phyloP scores from a whole-genome alignment of 2,888 invertebrate genomes.

The Blastobasis lacticolella region DNA sequence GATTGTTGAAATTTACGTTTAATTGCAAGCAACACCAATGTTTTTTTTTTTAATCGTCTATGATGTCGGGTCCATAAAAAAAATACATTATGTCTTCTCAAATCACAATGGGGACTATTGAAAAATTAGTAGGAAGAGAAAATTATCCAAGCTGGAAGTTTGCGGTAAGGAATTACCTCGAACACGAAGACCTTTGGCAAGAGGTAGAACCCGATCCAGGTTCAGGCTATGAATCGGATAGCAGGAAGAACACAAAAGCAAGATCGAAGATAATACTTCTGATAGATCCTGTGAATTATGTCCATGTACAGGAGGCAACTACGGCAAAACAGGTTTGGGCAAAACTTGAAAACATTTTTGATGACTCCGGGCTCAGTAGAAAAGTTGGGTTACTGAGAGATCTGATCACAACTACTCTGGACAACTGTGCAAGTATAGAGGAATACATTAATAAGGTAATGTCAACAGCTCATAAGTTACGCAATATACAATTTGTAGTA shows the following conservation, averaged over 20 bases:
- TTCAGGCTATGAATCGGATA: no score
- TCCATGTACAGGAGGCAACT: constrained; percentile 3
- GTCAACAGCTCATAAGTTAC: constrained; percentile 14
- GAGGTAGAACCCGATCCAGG: neutral
- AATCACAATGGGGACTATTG: constrained; percentile 4
- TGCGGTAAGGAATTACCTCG: constrained; percentile 13
- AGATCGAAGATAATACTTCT: constrained; percentile 5
- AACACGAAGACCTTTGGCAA: constrained; percentile 17
- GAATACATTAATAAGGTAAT: constrained; percentile 17
- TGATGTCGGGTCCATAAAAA: no score
- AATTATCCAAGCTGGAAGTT: constrained; percentile 17
- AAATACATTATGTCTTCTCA: no score
- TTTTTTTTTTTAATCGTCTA: no score
- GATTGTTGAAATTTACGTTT: no score
- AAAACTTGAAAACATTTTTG: constrained; percentile 7
- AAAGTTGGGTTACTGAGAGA: constrained; percentile 11
- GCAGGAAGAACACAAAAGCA: neutral
- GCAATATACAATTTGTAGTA: constrained; percentile 16
- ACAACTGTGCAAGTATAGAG: constrained; percentile 11
- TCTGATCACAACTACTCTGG: constrained; percentile 13
- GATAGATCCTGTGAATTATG: constrained; percentile 6
- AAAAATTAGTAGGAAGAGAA: constrained; percentile 15
- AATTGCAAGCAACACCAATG: no score
- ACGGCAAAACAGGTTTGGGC: constrained; percentile 8
- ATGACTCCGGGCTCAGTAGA: constrained; percentile 4